Conservation (phyloP, 2,888 invertebrate species). For the Andrena praecox region DNA sequence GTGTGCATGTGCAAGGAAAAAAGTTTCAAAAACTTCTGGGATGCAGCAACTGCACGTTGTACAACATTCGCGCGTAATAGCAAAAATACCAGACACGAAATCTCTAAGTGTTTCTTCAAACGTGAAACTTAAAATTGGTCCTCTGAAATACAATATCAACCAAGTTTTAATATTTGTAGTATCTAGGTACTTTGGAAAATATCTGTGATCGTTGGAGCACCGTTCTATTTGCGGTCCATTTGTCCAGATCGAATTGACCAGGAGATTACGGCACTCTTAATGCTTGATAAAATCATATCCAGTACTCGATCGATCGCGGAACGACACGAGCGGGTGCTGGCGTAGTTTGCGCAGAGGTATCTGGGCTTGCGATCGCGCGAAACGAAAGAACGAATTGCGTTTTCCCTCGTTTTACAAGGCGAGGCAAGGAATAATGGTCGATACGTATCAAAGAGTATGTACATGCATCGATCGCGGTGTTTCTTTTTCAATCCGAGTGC, state of each 20-base stretch:
- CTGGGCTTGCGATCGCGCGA: conserved; percentile 22
- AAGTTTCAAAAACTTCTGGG: too few species aligned
- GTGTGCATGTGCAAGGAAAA: too few species aligned
- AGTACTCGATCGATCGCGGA: conserved; percentile 28
- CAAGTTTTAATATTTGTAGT: too few species aligned
- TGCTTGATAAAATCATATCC: conserved; percentile 13
- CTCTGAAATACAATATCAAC: too few species aligned
- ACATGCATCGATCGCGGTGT: conserved; percentile 23
- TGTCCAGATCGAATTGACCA: not conserved
- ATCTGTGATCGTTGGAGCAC: not conserved
- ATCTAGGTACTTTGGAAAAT: not conserved
- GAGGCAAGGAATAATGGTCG: conserved; percentile 37
- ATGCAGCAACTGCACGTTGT: too few species aligned
- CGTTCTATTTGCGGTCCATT: not conserved
- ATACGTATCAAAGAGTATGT: conserved; percentile 24
- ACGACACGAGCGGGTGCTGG: not conserved
- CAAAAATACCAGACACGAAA: too few species aligned
- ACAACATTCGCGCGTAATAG: too few species aligned
- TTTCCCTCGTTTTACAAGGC: conserved; percentile 35
- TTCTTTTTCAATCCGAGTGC: not conserved
- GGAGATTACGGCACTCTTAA: conserved; percentile 1
- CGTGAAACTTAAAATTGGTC: too few species aligned
- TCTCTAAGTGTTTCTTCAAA: too few species aligned
- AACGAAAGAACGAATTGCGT: conserved; percentile 30
- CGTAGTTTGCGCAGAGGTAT: not conserved